Evolutionary conservation across 2,888 invertebrate species (phyloP).

Genomic region (Diogma glabrata): DNA sequence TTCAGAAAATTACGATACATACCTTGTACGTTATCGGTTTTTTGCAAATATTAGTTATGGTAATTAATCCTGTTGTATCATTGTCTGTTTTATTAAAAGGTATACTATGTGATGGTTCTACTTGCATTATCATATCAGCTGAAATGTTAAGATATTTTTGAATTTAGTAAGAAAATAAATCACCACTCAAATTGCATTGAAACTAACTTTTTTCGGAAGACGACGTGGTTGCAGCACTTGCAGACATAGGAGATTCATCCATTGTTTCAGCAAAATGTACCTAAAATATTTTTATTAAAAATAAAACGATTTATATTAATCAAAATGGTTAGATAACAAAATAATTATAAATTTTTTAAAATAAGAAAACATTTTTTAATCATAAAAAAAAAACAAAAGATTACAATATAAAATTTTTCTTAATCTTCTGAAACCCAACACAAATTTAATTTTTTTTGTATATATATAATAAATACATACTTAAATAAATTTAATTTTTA

Average conservation of each 20-base stretch:
- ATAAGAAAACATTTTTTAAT: too few relatives aligned
- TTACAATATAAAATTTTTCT: too few relatives aligned
- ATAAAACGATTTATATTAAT: conserved; percentile 6
- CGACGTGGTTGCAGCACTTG: too few relatives aligned
- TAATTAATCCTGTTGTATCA: conserved; percentile 54
- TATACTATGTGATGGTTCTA: conserved; percentile 59
- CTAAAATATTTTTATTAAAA: conserved; percentile 29
- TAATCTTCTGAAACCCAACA: background rate
- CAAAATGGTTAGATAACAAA: too few relatives aligned
- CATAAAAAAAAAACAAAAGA: too few relatives aligned
- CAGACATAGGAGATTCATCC: conserved; percentile 41
- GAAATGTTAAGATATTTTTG: too few relatives aligned
- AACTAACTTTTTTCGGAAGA: too few relatives aligned
- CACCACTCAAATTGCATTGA: background rate
- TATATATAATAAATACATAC: too few relatives aligned
- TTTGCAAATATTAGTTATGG: conserved; percentile 56
- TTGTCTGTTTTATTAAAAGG: conserved; percentile 50
- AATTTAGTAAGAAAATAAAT: too few relatives aligned
- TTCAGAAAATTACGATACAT: conserved; percentile 15
- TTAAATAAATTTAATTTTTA: too few relatives aligned
- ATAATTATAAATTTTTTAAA: too few relatives aligned
- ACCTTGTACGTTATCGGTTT: conserved; percentile 57
- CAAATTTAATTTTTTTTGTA: too few relatives aligned
- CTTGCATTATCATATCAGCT: conserved; percentile 44
- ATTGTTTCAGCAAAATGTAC: conserved; percentile 50